Evolutionary conservation across 2,888 invertebrate species (phyloP).

Genomic region (Agrochola circellaris): DNA sequence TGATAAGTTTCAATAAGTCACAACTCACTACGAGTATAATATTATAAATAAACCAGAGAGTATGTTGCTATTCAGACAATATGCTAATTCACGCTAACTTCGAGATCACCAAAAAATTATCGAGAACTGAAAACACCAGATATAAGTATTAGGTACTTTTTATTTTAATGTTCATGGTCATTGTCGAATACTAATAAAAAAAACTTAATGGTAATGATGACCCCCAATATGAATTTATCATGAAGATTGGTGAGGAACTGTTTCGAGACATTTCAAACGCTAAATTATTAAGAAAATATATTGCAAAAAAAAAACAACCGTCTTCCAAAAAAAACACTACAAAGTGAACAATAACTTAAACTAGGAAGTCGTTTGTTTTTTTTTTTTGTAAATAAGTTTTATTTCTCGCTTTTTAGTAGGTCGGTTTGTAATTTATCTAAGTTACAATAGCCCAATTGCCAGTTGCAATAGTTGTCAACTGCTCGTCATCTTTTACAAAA

Average conservation of each 20-base stretch:
- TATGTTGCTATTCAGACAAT: background rate
- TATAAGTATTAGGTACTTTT: background rate
- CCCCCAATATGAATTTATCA: background rate
- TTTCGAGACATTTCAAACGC: background rate
- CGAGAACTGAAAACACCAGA: background rate
- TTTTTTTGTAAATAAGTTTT: no score
- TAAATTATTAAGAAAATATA: no score
- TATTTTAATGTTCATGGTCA: constrained; percentile 11
- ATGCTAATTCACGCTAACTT: background rate
- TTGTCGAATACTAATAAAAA: background rate
- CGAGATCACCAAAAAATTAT: background rate
- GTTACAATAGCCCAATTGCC: no score
- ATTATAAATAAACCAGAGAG: background rate
- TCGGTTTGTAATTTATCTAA: no score
- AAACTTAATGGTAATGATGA: background rate
- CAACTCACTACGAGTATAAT: background rate
- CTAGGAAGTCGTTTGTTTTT: no score
- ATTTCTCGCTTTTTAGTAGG: no score
- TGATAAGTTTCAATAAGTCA: background rate
- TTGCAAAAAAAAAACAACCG: no score
- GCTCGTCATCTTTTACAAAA: no score
- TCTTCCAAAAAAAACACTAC: no score
- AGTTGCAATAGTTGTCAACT: no score
- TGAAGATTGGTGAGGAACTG: background rate
- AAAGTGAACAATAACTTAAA: no score